phyloP scores from a whole-genome alignment of 2,888 invertebrate genomes.

The Cetonia aurata region DNA sequence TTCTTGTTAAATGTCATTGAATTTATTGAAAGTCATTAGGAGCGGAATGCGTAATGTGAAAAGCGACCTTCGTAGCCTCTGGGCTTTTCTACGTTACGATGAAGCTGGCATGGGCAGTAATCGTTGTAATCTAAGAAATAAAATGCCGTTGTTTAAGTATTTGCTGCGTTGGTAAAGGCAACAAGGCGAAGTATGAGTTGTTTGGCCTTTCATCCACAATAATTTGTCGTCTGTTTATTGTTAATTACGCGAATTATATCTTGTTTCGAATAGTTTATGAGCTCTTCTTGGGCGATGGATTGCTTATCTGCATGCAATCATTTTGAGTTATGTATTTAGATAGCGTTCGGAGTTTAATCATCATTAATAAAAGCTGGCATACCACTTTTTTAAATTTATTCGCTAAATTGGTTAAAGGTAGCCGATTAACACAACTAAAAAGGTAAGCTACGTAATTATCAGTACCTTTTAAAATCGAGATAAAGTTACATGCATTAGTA shows the following conservation, averaged over 20 bases:
- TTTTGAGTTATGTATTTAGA: background rate
- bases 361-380: no score
- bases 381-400: no score
- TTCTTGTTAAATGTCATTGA: slow-evolving; percentile 44
- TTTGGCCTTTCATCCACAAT: slow-evolving; percentile 4
- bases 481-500: no score
- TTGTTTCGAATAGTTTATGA: background rate
- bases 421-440: no score
- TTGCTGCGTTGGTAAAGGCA: background rate
- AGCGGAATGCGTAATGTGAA: slow-evolving; percentile 31
- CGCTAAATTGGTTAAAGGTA: no score
- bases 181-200: slow-evolving; percentile 1
- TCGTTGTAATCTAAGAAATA: slow-evolving; percentile 4
- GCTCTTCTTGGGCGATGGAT: background rate
- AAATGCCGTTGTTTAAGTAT: background rate
- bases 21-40: slow-evolving; percentile 42
- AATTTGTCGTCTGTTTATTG: slow-evolving; percentile 3
- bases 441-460: no score
- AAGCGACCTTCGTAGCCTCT: slow-evolving; percentile 19
- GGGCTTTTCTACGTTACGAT: background rate
- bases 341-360: background rate
- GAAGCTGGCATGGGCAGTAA: slow-evolving; percentile 2
- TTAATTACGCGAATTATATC: background rate
- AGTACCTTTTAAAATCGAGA: no score
- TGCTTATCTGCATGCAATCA: background rate